Base-by-base conservation (phyloP, 2,888 invertebrate species). In the Agrochola litura region DNA sequence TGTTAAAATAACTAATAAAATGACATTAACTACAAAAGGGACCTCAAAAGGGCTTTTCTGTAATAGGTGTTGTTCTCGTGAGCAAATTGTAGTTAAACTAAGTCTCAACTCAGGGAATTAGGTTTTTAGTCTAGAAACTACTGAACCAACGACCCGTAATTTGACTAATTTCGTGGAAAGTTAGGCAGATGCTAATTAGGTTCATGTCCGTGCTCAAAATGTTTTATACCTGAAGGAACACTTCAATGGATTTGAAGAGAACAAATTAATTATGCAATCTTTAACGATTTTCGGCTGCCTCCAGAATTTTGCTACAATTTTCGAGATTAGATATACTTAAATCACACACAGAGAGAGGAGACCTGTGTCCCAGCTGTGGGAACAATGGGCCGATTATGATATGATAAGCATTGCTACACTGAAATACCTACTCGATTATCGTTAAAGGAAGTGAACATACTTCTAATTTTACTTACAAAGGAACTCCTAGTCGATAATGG, bases 101-200 rank as follows among this genome's bases (percentile, higher is more conserved):
- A 86, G 76, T 73, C 81, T 77, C 30, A 75, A 84, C 86, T 76
- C 12, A 63, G 84, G 54, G 75, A 83, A 86, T 78, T 73, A 69
- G 81, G 69, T 81, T 83, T 86, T 86, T 75, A 76, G 80, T 54
- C 78, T 85, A 37, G 61, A 60, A 73, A 71, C 74, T 78, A 65
- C 61, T 78, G 52, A 78, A 61, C 65, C 68, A 70, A 79, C 76
- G 71, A 72, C 76, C 73, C 70, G 72, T 84, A 85, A 82, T 84
- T 84, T 84, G 52, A 80, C 83, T 85, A 82, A 85, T 85, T 82
- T 75, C 66, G 75, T 49, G 65, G 78, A 86, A 77, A 86, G 71
- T 83, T 86, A 69, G 72, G 69, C 69, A 56, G 73, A 83, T 77
- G 63, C 37, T 86, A 69, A 73, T 85, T 73, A 68, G 76, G 79